Conservation (phyloP, 2,113 vertebrate genomes). For the Bubo scandiacus region DNA sequence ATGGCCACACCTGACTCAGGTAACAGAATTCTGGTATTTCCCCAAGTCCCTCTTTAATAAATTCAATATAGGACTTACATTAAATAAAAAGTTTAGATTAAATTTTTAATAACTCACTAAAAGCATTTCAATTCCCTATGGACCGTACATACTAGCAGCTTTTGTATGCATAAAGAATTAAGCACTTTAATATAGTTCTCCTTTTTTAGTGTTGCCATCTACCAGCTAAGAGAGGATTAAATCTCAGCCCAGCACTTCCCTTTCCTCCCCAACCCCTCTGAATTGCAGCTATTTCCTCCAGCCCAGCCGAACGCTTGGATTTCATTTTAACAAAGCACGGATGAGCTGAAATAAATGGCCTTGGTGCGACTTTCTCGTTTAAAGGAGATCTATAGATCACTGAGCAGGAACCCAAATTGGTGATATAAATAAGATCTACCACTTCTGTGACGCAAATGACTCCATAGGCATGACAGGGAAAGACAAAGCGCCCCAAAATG, state of each 20-base stretch:
- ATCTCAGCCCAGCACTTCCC: neutral
- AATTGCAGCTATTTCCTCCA: neutral
- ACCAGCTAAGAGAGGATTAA: neutral
- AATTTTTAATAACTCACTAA: slow-evolving; percentile 69
- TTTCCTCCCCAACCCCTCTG: neutral
- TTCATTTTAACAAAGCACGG: neutral
- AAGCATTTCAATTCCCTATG: slow-evolving; percentile 13
- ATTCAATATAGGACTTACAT: slow-evolving; percentile 27
- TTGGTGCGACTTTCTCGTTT: neutral
- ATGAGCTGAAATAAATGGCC: neutral
- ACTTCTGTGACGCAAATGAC: neutral
- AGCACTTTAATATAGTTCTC: neutral
- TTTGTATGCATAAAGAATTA: neutral
- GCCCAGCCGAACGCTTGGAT: neutral
- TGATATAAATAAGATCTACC: neutral
- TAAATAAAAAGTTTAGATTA: slow-evolving; percentile 66
- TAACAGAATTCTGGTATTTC: neutral
- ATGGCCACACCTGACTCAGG: neutral
- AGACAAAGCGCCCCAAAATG: neutral
- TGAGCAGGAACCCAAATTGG: neutral
- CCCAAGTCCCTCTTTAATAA: slow-evolving; percentile 58
- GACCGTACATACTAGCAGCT: neutral
- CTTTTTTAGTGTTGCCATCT: neutral
- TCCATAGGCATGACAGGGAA: neutral
- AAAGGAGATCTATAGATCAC: neutral